Base-by-base conservation (phyloP, 2,797 vertebrate species). In the Hippocampus kuda region DNA sequence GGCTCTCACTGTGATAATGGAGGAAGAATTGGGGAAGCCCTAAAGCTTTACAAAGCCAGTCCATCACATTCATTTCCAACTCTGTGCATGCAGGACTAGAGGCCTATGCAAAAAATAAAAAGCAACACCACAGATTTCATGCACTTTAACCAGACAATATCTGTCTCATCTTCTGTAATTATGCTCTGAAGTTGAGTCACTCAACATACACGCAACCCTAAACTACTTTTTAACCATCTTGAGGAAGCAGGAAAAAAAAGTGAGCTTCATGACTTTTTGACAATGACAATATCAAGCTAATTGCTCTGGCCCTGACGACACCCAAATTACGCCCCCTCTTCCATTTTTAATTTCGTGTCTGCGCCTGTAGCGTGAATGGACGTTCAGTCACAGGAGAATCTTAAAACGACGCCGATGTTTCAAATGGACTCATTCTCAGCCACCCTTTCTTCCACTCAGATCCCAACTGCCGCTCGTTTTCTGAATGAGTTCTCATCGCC, bases 41-140 rank as follows among this genome's bases (percentile, higher is more conserved):
- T 70, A 99, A 84, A 68, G 96, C 97, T 89, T 95, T 94, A 68
- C 95, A 97, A 80, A 99, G 73, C 97, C 97, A 99, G 79, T 99
- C 96, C 93, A 96, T 93, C 71, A 98, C 85, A 26, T 93, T 92
- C 84, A 98, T 96, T 84, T 99, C 96, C 87, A 99, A 82, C 71
- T 99, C 97, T 11, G 97, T 99, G 75, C 94, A 97, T 0, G 91
- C 95, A 38, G 96, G 96, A 71, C 96, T 96, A 53, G 96, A 96
- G 0, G 97, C 97, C 97, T 98, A 82, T 48, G 72, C 2, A 77
- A 60, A 53, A 72, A 48, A 0, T 7, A 65, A 46, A 20, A n/a
- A 15, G 46, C 26, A 44, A 26, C 27, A 30, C 27, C 27, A 18
- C 16, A 60, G 15, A 60, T 30, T 15, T 30, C 8, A 16, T 30